These are phyloP conservation scores for Lepas anatifera DNA, from an alignment of 2,888 invertebrate genomes.

Conservation along the genomic window DNA sequence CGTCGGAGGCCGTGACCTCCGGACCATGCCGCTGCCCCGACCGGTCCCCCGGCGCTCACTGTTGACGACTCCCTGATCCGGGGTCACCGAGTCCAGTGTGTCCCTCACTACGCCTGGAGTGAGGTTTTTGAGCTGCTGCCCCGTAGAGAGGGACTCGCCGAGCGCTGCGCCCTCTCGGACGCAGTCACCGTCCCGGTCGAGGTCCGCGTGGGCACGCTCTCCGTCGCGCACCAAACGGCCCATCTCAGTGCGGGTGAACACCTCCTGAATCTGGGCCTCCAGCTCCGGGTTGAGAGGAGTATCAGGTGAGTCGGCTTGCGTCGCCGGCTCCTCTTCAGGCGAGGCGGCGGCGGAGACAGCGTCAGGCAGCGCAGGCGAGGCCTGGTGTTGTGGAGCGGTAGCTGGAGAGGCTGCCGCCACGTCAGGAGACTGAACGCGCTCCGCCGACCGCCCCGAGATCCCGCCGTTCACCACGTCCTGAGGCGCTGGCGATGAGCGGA, in stretches of 20 bases:
- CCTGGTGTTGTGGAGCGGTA: neutral
- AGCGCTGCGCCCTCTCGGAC: neutral
- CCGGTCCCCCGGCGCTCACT: too few species aligned
- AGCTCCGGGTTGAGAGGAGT: neutral
- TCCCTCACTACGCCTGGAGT: too few species aligned
- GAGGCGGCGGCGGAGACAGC: neutral
- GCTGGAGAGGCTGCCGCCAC: too few species aligned
- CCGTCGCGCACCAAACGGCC: neutral
- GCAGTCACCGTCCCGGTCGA: neutral
- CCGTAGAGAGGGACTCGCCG: too few species aligned
- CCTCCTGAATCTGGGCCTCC: neutral
- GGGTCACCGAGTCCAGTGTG: too few species aligned
- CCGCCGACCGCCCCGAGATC: too few species aligned
- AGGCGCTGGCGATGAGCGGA: too few species aligned
- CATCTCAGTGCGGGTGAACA: constrained; percentile 6
- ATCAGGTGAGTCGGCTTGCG: neutral
- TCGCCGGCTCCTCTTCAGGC: neutral
- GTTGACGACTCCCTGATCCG: too few species aligned
- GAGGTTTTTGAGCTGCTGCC: too few species aligned
- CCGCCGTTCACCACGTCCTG: neutral
- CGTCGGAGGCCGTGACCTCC: too few species aligned
- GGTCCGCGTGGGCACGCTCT: neutral
- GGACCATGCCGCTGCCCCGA: too few species aligned
- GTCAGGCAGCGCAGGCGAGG: neutral
- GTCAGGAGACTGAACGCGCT: too few species aligned